A percentile compares a stretch with the other conserved stretches of the same genome.
phyloP scores from a whole-genome alignment of 2,113 vertebrate species.

The Phaethon lepturus region DNA sequence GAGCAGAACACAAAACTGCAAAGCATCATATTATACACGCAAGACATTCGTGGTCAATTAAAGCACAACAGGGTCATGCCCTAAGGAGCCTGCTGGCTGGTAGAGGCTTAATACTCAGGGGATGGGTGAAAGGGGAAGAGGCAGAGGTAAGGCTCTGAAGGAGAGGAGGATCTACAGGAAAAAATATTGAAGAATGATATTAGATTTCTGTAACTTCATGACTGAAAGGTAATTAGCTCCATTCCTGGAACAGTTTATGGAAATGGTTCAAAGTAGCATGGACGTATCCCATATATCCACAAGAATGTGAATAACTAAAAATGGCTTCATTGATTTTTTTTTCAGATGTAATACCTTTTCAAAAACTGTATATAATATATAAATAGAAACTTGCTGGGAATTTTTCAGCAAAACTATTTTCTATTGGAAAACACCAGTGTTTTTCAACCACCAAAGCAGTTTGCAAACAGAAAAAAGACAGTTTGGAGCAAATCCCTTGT shows the following conservation, averaged over 20 bases:
- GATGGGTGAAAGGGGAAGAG: not conserved
- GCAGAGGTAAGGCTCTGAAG: not conserved
- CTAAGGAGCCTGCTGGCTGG: not conserved
- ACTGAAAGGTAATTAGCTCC: not conserved
- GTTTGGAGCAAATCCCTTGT: not conserved
- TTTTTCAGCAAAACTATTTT: not conserved
- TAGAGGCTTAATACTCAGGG: not conserved
- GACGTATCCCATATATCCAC: not conserved
- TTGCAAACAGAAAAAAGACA: not conserved
- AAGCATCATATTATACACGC: not conserved
- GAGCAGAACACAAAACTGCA: not conserved
- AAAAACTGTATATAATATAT: not conserved
- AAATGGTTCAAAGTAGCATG: not conserved
- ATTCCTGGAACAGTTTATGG: not conserved
- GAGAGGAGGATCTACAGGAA: not conserved
- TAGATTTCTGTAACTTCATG: not conserved
- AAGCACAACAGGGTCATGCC: not conserved
- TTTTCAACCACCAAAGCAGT: not conserved
- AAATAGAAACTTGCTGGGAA: not conserved
- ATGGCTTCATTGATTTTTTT: not conserved
- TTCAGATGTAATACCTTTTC: not conserved
- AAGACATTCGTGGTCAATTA: accelerated
- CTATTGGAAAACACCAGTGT: not conserved
- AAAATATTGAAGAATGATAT: not conserved
- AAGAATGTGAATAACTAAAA: not conserved